Conservation (phyloP, 2,797 vertebrate genomes). For the Enteromius argenteus region DNA sequence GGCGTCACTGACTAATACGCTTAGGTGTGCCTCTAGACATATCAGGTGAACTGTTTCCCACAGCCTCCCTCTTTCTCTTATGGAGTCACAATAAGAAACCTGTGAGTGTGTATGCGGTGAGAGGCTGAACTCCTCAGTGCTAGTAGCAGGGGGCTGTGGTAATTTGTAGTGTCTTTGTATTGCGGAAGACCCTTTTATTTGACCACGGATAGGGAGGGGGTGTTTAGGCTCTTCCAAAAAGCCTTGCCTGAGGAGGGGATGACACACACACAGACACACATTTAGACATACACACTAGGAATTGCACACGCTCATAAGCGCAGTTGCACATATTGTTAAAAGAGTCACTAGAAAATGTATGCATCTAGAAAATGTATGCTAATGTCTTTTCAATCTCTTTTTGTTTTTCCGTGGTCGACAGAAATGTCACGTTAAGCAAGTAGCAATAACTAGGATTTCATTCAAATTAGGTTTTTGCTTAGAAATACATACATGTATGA, state of each 20-base stretch:
- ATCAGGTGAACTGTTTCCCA: conserved; percentile 28
- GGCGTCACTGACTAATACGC: background rate
- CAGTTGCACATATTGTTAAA: background rate
- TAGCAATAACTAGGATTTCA: background rate
- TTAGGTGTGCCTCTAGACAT: conserved; percentile 2
- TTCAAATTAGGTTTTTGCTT: background rate
- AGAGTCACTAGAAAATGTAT: background rate
- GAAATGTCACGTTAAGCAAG: background rate
- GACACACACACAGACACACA: conserved; percentile 1
- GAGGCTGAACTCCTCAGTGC: conserved; percentile 76
- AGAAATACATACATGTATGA: conserved; percentile 2
- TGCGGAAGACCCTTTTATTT: conserved; percentile 31
- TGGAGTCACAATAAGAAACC: conserved; percentile 17
- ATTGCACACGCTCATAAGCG: background rate
- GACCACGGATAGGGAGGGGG: conserved; percentile 69
- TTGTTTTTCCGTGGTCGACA: background rate
- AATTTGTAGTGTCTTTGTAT: conserved; percentile 81
- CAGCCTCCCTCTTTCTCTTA: conserved; percentile 14
- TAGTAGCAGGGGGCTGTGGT: conserved; percentile 79
- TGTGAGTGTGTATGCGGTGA: conserved; percentile 19
- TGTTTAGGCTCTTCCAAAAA: conserved; percentile 26
- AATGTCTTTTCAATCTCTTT: background rate
- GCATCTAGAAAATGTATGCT: no score
- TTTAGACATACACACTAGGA: background rate
- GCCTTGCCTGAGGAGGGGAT: conserved; percentile 4